Conservation (phyloP, 2,797 vertebrate genomes). For the Pseudochromis fuscus region DNA sequence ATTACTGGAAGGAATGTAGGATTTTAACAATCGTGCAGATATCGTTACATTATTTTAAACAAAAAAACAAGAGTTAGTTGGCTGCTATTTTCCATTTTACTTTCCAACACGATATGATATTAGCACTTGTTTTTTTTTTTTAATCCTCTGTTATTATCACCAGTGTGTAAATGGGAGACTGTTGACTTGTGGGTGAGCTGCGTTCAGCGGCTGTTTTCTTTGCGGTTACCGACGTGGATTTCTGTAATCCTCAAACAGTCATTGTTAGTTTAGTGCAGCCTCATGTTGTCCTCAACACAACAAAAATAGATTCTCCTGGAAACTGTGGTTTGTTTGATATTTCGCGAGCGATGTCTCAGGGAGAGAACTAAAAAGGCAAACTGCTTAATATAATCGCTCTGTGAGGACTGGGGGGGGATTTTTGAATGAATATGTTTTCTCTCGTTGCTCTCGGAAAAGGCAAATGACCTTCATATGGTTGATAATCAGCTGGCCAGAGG, state of each 20-base stretch:
- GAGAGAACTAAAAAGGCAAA: slow-evolving; percentile 46
- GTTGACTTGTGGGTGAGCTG: slow-evolving; percentile 47
- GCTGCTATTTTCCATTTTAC: slow-evolving; percentile 16
- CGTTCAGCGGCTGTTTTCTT: slow-evolving; percentile 53
- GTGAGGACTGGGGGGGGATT: slow-evolving; percentile 24
- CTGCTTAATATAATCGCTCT: slow-evolving; percentile 39
- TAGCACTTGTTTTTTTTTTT: slow-evolving; percentile 11
- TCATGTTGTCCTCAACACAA: slow-evolving; percentile 57
- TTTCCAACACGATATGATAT: slow-evolving; percentile 17
- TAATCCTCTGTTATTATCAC: slow-evolving; percentile 14
- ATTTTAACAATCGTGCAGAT: slow-evolving; percentile 27
- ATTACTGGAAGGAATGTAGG: slow-evolving; percentile 18
- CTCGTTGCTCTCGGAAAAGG: slow-evolving; percentile 48
- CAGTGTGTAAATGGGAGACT: slow-evolving; percentile 22
- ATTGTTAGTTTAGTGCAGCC: slow-evolving; percentile 55
- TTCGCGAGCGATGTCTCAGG: slow-evolving; percentile 18
- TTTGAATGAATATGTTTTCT: slow-evolving; percentile 36
- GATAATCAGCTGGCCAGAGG: slow-evolving; percentile 77
- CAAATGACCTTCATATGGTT: slow-evolving; percentile 72
- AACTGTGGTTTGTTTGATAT: slow-evolving; percentile 76
- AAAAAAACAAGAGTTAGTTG: slow-evolving; percentile 12
- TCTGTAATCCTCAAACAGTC: slow-evolving; percentile 57
- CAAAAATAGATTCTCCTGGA: slow-evolving; percentile 71
- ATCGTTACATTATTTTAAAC: slow-evolving; percentile 18
- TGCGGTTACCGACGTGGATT: slow-evolving; percentile 55